Evolutionary conservation across 2,113 vertebrate genomes (phyloP).

Genomic region (Callopanchax toddi): DNA sequence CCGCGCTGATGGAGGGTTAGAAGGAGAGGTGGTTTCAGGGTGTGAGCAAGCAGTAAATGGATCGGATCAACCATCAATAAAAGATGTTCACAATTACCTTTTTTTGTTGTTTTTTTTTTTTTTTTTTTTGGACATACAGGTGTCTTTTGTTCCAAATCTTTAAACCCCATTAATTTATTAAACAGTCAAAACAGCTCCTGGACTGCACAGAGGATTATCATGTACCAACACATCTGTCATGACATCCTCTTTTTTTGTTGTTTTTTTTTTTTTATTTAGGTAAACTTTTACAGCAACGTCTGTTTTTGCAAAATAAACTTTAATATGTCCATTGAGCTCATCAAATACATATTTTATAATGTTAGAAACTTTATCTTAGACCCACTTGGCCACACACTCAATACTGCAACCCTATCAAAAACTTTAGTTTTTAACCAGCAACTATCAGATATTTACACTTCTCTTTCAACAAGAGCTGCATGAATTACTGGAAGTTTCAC

Average conservation of each 20-base stretch:
- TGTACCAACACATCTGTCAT: neutral
- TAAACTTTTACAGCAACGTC: neutral
- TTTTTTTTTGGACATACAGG: neutral
- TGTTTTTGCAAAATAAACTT: neutral
- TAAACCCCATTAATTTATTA: neutral
- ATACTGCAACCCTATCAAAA: no score
- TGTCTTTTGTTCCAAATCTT: neutral
- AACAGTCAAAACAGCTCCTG: no score
- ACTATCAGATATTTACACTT: no score
- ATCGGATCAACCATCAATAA: neutral
- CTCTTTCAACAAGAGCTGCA: no score
- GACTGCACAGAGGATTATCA: neutral
- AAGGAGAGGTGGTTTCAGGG: neutral
- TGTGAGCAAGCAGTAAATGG: no score
- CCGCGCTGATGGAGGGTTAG: neutral
- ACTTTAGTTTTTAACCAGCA: no score
- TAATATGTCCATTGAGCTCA: neutral
- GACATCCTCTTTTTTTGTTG: constrained; percentile 1
- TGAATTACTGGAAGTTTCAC: no score
- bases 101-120: no score
- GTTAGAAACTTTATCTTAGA: neutral
- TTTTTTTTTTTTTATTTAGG: neutral
- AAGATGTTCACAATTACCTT: neutral
- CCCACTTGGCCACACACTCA: no score
- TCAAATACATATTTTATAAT: neutral